A percentile compares a stretch with the other conserved stretches of the same genome.
These are phyloP conservation scores for Heliothis subflexa DNA, from an alignment of 1,140 invertebrate genomes.

Conservation along the genomic window DNA sequence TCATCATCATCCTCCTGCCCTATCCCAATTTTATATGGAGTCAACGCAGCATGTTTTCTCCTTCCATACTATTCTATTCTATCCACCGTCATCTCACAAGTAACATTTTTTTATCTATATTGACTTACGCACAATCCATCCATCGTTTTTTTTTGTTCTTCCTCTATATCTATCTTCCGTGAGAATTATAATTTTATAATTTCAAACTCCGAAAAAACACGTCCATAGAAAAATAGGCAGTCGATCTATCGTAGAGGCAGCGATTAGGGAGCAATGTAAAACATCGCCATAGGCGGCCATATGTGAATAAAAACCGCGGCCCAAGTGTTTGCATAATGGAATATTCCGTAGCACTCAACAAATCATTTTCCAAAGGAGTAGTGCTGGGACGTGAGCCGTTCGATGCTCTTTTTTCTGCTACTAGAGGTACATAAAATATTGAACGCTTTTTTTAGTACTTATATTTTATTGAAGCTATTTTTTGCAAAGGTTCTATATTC, in stretches of 20 bases:
- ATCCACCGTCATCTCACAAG: too few relatives aligned
- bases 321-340: constrained; percentile 53
- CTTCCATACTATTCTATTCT: too few relatives aligned
- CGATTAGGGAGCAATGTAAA: constrained; percentile 10
- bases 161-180: neutral
- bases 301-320: constrained; percentile 19
- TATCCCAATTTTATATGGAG: too few relatives aligned
- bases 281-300: neutral
- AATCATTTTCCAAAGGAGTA: constrained; percentile 52
- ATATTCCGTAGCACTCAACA: constrained; percentile 54
- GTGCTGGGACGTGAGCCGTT: constrained; percentile 36
- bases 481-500: neutral
- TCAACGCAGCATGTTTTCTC: too few relatives aligned
- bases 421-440: neutral
- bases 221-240: neutral
- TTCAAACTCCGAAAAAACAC: neutral
- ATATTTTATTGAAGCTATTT: neutral
- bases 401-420: constrained; percentile 16
- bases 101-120: too few relatives aligned
- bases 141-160: neutral
- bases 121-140: neutral
- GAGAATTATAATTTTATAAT: neutral
- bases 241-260: constrained; percentile 7
- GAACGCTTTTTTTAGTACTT: neutral
- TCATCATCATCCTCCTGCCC: too few relatives aligned